Evolutionary conservation across 2,113 vertebrate species (phyloP).

Genomic region (Menura novaehollandiae): DNA sequence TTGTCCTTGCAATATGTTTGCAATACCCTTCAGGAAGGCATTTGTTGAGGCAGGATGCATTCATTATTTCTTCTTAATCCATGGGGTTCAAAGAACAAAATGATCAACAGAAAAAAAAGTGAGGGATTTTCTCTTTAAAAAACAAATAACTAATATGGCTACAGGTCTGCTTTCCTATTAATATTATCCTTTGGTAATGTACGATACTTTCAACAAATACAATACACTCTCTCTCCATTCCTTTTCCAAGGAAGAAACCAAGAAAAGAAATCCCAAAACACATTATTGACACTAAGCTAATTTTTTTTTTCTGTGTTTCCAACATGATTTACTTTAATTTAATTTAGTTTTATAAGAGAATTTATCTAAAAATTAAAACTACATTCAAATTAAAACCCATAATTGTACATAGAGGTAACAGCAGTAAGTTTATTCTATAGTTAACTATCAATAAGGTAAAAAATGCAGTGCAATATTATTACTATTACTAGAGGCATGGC

Average conservation of each 20-base stretch:
- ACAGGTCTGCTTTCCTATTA: neutral
- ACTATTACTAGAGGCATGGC: neutral
- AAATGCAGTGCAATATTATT: neutral
- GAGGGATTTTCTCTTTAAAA: neutral
- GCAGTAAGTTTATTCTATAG: neutral
- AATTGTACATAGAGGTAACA: neutral
- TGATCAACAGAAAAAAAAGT: neutral
- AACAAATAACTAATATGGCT: neutral
- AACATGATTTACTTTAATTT: neutral
- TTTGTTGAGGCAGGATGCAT: neutral
- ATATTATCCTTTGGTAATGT: neutral
- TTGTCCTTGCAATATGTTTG: neutral
- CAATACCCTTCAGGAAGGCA: neutral
- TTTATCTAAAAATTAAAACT: neutral
- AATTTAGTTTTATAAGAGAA: neutral
- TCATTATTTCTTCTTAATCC: neutral
- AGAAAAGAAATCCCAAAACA: neutral
- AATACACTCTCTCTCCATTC: neutral
- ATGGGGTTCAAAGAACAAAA: neutral
- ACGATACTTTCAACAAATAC: neutral
- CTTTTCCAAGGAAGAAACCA: neutral
- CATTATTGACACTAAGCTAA: neutral
- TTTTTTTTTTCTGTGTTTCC: neutral
- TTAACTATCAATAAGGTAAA: neutral
- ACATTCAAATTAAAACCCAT: neutral